These are phyloP conservation scores for Nylanderia fulva DNA, from an alignment of 1,140 invertebrate genomes.

Conservation along the genomic window DNA sequence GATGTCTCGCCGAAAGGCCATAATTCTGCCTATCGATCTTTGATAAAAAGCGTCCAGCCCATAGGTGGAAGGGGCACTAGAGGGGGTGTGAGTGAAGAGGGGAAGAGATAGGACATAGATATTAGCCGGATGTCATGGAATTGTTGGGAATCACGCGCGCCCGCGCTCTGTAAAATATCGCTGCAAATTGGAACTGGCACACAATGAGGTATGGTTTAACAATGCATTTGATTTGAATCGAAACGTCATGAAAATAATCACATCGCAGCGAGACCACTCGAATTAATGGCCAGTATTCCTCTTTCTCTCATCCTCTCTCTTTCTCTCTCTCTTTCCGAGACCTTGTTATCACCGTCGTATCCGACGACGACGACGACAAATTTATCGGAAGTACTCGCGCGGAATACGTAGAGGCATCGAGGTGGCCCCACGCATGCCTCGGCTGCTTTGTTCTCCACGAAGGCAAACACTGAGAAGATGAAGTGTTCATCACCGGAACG, in stretches of 20 bases:
- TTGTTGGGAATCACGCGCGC: conserved; percentile 51
- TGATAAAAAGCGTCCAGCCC: conserved; percentile 46
- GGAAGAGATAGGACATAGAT: conserved; percentile 4
- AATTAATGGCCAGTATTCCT: conserved; percentile 53
- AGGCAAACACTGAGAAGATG: conserved; percentile 43
- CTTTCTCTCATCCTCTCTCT: neutral
- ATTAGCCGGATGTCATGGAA: conserved; percentile 56
- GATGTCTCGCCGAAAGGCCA: conserved; percentile 38
- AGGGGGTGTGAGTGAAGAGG: no score
- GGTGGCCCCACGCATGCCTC: neutral
- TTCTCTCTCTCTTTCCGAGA: conserved; percentile 6
- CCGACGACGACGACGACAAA: conserved; percentile 18
- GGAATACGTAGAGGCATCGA: conserved; percentile 10
- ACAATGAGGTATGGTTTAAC: conserved; percentile 79
- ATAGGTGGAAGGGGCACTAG: neutral
- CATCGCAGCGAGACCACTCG: conserved; percentile 68
- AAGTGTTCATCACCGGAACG: conserved; percentile 49
- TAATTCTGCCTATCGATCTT: conserved; percentile 49
- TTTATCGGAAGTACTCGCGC: conserved; percentile 50
- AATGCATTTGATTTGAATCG: conserved; percentile 82
- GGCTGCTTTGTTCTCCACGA: conserved; percentile 42
- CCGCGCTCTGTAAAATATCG: conserved; percentile 76
- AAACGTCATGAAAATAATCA: conserved; percentile 83
- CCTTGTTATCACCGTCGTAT: conserved; percentile 40
- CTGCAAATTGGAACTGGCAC: conserved; percentile 77